Conservation (phyloP, 1,140 invertebrate species). For the Paraescarpia echinospica region DNA sequence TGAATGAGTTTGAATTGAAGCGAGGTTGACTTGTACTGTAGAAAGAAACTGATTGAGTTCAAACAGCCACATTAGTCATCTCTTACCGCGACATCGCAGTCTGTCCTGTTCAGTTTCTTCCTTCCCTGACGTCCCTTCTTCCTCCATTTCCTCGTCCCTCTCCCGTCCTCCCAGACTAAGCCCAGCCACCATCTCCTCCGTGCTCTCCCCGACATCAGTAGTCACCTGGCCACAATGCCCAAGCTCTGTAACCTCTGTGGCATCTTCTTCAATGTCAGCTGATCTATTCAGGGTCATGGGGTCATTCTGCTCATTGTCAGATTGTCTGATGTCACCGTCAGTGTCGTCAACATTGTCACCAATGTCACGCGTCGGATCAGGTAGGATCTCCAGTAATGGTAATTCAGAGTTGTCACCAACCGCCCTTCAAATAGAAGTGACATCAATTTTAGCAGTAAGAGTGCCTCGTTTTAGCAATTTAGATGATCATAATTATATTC, state of each 20-base stretch:
- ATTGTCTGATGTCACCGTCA: background rate
- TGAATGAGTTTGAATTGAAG: too few relatives aligned
- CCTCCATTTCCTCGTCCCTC: background rate
- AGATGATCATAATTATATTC: too few relatives aligned
- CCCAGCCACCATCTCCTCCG: background rate
- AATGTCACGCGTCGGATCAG: background rate
- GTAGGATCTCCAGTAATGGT: slow-evolving; percentile 30
- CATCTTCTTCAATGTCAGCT: slow-evolving; percentile 13
- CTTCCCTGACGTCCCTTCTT: background rate
- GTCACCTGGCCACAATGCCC: background rate
- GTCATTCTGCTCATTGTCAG: slow-evolving; percentile 3
- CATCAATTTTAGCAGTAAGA: background rate
- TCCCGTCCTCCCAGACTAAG: background rate
- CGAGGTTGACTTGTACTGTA: too few relatives aligned
- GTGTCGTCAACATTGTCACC: slow-evolving; percentile 3
- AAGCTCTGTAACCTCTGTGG: slow-evolving; percentile 7
- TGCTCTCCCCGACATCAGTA: background rate
- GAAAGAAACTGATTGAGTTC: background rate
- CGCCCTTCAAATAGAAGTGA: slow-evolving; percentile 34
- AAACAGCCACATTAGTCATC: background rate
- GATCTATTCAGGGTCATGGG: background rate
- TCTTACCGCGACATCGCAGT: background rate
- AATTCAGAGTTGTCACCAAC: slow-evolving; percentile 43
- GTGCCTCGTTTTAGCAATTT: background rate
- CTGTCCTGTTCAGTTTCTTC: background rate